phyloP scores from a whole-genome alignment of 2,113 vertebrate genomes.

The Junco hyemalis region DNA sequence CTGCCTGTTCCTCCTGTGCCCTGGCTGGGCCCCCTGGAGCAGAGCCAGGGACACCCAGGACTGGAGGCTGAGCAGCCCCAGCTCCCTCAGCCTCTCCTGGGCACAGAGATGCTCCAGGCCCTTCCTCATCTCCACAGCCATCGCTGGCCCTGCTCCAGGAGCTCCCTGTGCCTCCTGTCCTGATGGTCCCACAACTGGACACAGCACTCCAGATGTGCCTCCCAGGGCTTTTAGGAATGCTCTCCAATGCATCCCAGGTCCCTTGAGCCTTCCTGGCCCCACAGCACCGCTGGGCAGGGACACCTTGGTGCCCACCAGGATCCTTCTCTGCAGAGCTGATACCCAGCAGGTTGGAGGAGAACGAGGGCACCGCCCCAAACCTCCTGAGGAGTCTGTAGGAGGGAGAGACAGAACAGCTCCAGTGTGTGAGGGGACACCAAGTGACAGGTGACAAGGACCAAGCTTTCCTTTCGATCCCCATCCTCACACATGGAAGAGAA shows the following conservation, averaged over 20 bases:
- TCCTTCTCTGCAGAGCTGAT: not conserved
- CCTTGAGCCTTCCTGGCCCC: too few relatives aligned
- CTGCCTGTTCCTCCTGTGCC: not conserved
- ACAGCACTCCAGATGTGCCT: not conserved
- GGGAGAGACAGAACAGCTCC: not conserved
- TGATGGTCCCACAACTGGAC: not conserved
- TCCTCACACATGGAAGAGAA: not conserved
- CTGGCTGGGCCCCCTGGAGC: not conserved
- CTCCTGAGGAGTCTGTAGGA: not conserved
- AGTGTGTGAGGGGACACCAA: not conserved
- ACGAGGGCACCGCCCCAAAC: not conserved
- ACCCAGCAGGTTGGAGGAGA: not conserved
- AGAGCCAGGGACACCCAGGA: not conserved
- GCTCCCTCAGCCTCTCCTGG: not conserved
- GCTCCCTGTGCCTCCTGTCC: not conserved
- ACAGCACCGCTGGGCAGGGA: not conserved
- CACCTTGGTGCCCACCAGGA: not conserved
- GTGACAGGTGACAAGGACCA: not conserved
- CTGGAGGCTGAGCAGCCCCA: not conserved
- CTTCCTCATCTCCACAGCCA: not conserved
- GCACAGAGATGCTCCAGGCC: not conserved
- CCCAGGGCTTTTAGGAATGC: not conserved
- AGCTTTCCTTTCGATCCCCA: not conserved
- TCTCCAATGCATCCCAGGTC: not conserved
- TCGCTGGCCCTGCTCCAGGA: fast-evolving